phyloP scores from a whole-genome alignment of 2,113 vertebrate genomes.

The Colinus virginianus region DNA sequence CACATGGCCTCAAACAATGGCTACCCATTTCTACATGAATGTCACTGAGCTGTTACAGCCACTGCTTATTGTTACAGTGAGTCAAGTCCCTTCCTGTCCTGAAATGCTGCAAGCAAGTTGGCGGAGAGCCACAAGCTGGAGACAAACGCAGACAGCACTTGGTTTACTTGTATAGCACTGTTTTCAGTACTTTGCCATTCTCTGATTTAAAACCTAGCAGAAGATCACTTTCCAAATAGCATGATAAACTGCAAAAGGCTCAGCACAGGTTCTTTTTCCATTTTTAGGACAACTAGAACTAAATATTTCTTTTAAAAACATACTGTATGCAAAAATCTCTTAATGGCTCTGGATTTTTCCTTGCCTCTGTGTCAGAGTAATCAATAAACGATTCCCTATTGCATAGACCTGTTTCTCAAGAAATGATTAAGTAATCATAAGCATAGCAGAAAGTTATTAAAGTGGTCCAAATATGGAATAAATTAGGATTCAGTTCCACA shows the following conservation, averaged over 20 bases:
- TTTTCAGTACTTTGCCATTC: background rate
- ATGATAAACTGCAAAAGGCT: background rate
- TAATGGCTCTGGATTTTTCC: background rate
- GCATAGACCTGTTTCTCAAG: background rate
- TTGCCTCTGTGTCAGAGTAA: background rate
- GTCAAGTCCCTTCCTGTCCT: background rate
- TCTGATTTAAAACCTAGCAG: background rate
- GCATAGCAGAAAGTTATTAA: background rate
- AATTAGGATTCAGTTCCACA: background rate
- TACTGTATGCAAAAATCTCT: background rate
- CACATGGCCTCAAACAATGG: background rate
- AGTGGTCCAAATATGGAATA: background rate
- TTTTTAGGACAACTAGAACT: background rate
- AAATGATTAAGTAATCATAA: background rate
- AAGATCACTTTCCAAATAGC: background rate
- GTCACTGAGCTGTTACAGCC: background rate
- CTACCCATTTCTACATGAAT: background rate
- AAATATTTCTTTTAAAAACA: background rate
- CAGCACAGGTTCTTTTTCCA: background rate
- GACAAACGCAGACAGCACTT: fast-evolving
- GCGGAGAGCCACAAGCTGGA: background rate
- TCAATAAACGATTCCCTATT: background rate
- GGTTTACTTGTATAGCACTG: background rate
- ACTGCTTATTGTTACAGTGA: background rate
- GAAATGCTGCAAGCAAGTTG: background rate